Evolutionary conservation across 2,888 invertebrate genomes (phyloP).

Genomic region (Lingula anatina): DNA sequence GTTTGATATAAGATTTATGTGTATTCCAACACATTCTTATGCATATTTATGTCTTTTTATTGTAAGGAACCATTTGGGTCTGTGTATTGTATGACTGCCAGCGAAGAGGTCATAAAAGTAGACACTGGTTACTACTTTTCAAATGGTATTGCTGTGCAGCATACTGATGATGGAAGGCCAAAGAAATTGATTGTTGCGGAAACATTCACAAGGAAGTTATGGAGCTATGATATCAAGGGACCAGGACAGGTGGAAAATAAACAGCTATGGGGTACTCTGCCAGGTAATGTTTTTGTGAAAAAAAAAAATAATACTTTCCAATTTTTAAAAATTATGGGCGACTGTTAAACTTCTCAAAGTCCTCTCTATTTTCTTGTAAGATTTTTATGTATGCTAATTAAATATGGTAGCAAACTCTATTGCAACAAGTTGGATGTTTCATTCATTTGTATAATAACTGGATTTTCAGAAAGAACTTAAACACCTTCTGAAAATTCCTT

Average conservation of each 20-base stretch:
- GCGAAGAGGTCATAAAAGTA: constrained; percentile 20
- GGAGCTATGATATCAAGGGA: constrained; percentile 36
- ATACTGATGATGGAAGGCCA: constrained; percentile 24
- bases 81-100: constrained; percentile 34
- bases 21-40: background rate
- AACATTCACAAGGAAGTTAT: constrained; percentile 35
- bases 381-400: no score
- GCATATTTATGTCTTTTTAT: background rate
- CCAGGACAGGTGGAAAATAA: constrained; percentile 28
- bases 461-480: background rate
- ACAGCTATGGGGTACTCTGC: constrained; percentile 31
- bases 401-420: no score
- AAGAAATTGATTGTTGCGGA: constrained; percentile 39
- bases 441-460: no score
- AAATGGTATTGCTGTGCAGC: constrained; percentile 41
- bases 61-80: constrained; percentile 41
- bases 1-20: background rate
- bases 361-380: no score
- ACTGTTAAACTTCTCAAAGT: no score
- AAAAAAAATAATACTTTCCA: background rate
- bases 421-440: no score
- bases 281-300: no score
- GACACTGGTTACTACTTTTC: constrained; percentile 34
- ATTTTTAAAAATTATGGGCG: background rate
- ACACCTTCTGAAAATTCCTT: background rate